Evolutionary conservation across 1,140 invertebrate genomes (phyloP), one percentile per base, ranked within the genome.

Genomic region (Drosophila tani): DNA sequence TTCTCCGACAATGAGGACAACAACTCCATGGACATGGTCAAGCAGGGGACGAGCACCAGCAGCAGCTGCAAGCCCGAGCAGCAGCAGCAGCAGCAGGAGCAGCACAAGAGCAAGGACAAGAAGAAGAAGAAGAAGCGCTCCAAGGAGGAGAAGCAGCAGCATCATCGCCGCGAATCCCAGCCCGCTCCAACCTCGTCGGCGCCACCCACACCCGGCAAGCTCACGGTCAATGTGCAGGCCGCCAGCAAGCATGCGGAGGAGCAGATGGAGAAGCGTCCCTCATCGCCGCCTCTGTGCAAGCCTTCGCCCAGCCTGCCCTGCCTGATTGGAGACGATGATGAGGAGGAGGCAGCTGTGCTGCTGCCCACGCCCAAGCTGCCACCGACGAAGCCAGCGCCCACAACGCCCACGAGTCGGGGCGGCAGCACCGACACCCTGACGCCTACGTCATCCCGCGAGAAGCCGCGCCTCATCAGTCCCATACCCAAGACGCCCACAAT

Each of bases 91-190:
- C 79, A 41, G 29, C 73, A 67, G 49, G 66, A 70, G 46, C 82
- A 60, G 40, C 85, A 90, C 50, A 96, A 96, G 68, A 93, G 94
- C 19, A 96, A 95, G 79, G 96, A 97, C 74, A 97, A 96, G 88
- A 97, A 96, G 87, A 97, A 97, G 92, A 97, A 97, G 82, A 95
- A 96, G 55, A 97, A 97, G 83, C 96, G 95, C 80, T 96, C 95
- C 21, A 97, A 96, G 83, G 96, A 97, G 81, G 96, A 97, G 64
- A 94, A 95, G 79, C 95, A 78, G 19, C 78, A 75, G 9, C 75
- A 70, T 49, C 75, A 70, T 49, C 79, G 80, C 11, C 74, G 93
- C 75, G 84, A 97, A 80, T 96, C 97, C 55, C 93, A 95, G 81
- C 94, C 2, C 6, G 35, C 40, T 0, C 35, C 53, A 1, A n/a